Conservation (phyloP, 2,888 invertebrate genomes). For the Callosobruchus maculatus region DNA sequence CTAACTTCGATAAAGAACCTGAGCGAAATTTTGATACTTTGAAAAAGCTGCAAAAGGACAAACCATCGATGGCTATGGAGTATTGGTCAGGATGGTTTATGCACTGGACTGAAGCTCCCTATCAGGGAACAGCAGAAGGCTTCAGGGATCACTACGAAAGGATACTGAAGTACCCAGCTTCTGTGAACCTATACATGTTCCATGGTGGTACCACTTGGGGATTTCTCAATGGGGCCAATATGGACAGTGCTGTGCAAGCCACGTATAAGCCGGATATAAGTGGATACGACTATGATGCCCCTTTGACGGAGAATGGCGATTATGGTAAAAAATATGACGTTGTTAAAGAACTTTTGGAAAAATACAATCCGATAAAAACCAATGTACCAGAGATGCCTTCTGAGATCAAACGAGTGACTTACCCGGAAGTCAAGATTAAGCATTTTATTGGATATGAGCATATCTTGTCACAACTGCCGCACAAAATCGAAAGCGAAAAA, state of each 20-base stretch:
- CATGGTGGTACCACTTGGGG: conserved; percentile 86
- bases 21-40: conserved; percentile 19
- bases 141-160: conserved; percentile 15
- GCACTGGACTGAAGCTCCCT: conserved; percentile 50
- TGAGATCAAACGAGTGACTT: not conserved
- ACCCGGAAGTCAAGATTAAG: conserved; percentile 8
- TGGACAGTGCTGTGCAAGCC: conserved; percentile 18
- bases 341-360: conserved; percentile 54
- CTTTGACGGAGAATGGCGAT: conserved; percentile 84
- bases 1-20: conserved; percentile 21
- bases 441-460: conserved; percentile 9
- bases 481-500: conserved; percentile 13
- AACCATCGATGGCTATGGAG: conserved; percentile 58
- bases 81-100: conserved; percentile 62
- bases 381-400: conserved; percentile 9
- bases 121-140: conserved; percentile 1
- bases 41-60: conserved; percentile 26
- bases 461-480: conserved; percentile 9
- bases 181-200: conserved; percentile 89
- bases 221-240: conserved; percentile 52
- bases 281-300: conserved; percentile 81
- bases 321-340: conserved; percentile 70
- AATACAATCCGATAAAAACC: conserved; percentile 27
- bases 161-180: conserved; percentile 47
- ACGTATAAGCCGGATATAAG: conserved; percentile 38